Evolutionary conservation across 2,113 vertebrate species (phyloP).

Genomic region (Mixornis gularis): DNA sequence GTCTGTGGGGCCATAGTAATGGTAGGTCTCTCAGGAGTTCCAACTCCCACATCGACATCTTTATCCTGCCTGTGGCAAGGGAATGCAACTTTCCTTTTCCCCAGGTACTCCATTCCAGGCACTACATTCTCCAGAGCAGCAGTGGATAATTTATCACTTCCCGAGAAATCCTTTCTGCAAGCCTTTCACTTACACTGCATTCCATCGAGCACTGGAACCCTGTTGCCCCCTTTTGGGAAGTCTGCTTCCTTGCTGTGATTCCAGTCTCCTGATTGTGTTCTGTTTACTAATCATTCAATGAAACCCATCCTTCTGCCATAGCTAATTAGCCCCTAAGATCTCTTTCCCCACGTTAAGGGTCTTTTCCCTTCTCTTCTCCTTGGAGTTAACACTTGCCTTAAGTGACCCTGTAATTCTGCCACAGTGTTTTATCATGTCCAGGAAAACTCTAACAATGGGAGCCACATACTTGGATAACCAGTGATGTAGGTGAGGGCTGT

Average conservation of each 20-base stretch:
- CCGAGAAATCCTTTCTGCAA: neutral
- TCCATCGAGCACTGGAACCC: neutral
- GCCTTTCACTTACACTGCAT: neutral
- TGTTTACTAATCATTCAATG: neutral
- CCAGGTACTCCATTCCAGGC: neutral
- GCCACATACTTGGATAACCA: too few relatives aligned
- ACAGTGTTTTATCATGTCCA: neutral
- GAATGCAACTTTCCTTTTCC: neutral
- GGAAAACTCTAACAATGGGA: neutral
- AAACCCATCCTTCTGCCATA: neutral
- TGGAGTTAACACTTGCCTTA: neutral
- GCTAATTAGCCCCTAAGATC: neutral
- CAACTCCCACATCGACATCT: neutral
- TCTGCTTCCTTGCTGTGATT: neutral
- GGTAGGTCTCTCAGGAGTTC: neutral
- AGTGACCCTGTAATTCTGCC: neutral
- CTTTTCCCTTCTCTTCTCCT: neutral
- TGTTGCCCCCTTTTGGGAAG: neutral
- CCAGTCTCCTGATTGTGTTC: neutral
- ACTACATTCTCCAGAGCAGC: neutral
- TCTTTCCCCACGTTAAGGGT: neutral
- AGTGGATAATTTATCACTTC: neutral
- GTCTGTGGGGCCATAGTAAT: neutral
- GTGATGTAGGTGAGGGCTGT: neutral
- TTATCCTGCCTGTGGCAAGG: neutral